Conservation (phyloP, 2,888 invertebrate genomes). For the Smittia sp. region DNA sequence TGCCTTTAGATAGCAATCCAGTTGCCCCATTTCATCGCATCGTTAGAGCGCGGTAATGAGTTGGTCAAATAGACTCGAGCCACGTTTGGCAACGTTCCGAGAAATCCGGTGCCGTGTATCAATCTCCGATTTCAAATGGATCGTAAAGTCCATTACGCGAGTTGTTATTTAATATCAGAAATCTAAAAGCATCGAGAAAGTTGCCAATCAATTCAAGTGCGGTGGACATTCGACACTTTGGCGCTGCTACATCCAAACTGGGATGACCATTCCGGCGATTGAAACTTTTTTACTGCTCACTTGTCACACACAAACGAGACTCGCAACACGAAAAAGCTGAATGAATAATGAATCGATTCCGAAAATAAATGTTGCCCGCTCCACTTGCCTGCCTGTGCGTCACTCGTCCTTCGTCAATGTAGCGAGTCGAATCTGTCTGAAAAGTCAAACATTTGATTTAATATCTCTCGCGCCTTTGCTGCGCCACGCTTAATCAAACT, state of each 20-base stretch:
- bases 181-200: background rate
- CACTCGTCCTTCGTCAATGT: background rate
- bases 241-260: background rate
- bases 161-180: constrained; percentile 8
- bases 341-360: constrained; percentile 23
- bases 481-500: background rate
- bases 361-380: background rate
- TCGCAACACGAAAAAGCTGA: background rate
- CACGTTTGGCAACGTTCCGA: background rate
- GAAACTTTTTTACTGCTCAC: background rate
- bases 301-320: background rate
- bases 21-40: constrained; percentile 15
- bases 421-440: background rate
- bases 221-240: background rate
- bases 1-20: background rate
- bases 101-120: background rate
- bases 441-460: background rate
- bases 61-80: background rate
- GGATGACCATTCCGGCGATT: background rate
- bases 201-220: constrained; percentile 15
- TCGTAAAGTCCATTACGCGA: constrained; percentile 23
- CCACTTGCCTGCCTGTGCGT: background rate
- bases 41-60: background rate
- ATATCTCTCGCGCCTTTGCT: background rate
- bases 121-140: constrained; percentile 18